Evolutionary conservation across 2,888 invertebrate genomes (phyloP).

Genomic region (Tenthredo mesomela): DNA sequence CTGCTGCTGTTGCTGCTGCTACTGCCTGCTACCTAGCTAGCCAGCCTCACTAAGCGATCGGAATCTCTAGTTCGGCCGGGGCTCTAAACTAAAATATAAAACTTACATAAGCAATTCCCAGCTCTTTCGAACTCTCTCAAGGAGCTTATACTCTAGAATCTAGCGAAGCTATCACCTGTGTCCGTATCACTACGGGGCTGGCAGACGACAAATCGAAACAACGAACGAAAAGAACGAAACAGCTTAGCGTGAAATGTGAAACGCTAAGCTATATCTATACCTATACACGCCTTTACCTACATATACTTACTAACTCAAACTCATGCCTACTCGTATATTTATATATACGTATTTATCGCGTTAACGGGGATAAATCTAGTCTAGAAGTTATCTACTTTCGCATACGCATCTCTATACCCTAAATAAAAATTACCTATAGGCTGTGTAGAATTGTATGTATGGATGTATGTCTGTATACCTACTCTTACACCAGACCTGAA

Average conservation of each 20-base stretch:
- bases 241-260: background rate
- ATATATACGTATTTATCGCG: background rate
- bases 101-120: constrained; percentile 53
- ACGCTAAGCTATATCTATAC: background rate
- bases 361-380: background rate
- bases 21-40: background rate
- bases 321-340: background rate
- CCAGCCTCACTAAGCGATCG: constrained; percentile 11
- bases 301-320: background rate
- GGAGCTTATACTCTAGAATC: constrained; percentile 3
- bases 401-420: background rate
- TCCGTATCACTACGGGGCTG: background rate
- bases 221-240: background rate
- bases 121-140: constrained; percentile 1
- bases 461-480: background rate
- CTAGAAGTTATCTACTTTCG: background rate
- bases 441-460: background rate
- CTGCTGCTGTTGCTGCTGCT: too few species aligned
- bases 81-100: constrained; percentile 55
- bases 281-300: background rate
- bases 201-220: background rate
- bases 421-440: background rate
- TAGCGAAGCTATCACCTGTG: background rate
- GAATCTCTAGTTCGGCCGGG: constrained; percentile 52
- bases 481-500: background rate